Percentiles rank a stretch among this genome's conserved stretches.
phyloP scores from a whole-genome alignment of 1,140 invertebrate species.

The Colletes gigas region DNA sequence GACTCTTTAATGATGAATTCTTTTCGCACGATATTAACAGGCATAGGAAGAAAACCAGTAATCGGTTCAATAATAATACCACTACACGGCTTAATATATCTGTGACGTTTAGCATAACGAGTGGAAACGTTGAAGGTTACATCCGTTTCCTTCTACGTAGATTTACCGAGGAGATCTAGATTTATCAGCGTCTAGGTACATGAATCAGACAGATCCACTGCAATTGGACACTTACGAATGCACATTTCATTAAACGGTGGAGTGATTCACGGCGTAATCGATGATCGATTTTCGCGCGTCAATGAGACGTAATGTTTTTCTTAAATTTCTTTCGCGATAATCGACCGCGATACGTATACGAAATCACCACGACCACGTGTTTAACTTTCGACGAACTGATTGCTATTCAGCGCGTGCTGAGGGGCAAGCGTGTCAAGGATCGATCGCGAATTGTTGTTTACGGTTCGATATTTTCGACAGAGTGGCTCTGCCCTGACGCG shows the following conservation, averaged over 20 bases:
- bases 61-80: not conserved
- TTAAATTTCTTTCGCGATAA: not conserved
- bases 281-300: not conserved
- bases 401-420: slow-evolving; percentile 43
- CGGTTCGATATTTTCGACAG: slow-evolving; percentile 6
- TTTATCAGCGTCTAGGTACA: not conserved
- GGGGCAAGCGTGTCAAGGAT: slow-evolving; percentile 62
- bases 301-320: not conserved
- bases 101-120: not conserved
- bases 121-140: not conserved
- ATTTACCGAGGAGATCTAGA: no score
- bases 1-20: no score
- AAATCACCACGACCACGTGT: not conserved
- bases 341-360: not conserved
- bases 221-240: not conserved
- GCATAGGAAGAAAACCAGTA: not conserved
- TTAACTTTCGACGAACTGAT: slow-evolving; percentile 23
- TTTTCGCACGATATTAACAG: no score
- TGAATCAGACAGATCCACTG: not conserved
- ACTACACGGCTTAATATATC: not conserved
- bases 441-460: slow-evolving; percentile 53
- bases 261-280: not conserved
- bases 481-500: no score
- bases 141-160: not conserved
- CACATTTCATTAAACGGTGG: not conserved